A percentile compares a stretch with the other conserved stretches of the same genome.
These are phyloP conservation scores for Hephaestus fuliginosus DNA, from an alignment of 2,797 vertebrate genomes.

Conservation along the genomic window DNA sequence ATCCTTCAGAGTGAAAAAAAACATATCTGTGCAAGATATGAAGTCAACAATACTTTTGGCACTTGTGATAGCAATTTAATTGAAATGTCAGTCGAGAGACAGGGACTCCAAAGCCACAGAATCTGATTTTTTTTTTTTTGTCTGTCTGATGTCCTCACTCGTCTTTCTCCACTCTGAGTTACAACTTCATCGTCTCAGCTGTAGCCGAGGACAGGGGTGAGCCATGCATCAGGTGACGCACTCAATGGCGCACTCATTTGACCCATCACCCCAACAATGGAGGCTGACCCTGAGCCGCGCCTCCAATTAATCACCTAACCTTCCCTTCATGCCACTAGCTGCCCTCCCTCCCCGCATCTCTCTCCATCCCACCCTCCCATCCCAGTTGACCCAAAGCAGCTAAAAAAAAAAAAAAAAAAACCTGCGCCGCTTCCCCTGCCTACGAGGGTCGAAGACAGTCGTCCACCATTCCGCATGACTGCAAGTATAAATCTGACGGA, in stretches of 20 bases:
- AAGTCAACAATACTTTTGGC: constrained; percentile 74
- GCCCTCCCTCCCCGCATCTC: constrained; percentile 5
- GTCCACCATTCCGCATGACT: constrained; percentile 71
- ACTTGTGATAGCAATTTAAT: constrained; percentile 78
- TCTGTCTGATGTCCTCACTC: constrained; percentile 44
- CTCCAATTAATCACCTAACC: constrained; percentile 79
- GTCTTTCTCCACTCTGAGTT: constrained; percentile 53
- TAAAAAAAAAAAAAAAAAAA: neutral
- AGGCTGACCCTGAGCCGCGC: constrained; percentile 76
- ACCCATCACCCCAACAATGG: constrained; percentile 78
- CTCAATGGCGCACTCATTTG: constrained; percentile 77
- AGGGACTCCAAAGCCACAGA: constrained; percentile 51
- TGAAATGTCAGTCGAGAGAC: constrained; percentile 78
- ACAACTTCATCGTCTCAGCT: constrained; percentile 69
- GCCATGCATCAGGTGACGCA: constrained; percentile 72
- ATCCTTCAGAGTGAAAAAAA: constrained; percentile 52
- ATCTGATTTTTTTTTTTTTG: constrained; percentile 38
- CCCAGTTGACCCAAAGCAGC: constrained; percentile 40
- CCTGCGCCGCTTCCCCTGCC: constrained; percentile 39
- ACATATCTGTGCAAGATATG: constrained; percentile 52
- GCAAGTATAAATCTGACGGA: constrained; percentile 81
- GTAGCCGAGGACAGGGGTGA: constrained; percentile 50
- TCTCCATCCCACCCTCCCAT: constrained; percentile 21
- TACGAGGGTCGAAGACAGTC: constrained; percentile 64
- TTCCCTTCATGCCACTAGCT: constrained; percentile 52